These are phyloP conservation scores for Calidris pygmaea DNA, from an alignment of 2,113 vertebrate genomes.

Conservation along the genomic window DNA sequence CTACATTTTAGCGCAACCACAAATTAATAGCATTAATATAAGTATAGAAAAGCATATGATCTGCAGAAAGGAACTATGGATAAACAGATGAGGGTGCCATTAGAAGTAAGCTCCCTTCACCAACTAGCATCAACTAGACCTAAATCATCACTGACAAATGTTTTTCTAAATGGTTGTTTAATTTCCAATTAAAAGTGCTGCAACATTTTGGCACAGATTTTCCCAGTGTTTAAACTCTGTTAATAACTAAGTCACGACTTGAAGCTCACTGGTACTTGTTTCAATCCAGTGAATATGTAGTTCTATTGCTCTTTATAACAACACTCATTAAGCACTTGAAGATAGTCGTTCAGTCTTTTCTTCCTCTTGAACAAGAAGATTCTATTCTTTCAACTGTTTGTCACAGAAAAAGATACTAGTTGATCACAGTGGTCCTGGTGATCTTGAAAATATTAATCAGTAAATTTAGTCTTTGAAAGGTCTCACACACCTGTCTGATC, in stretches of 20 bases:
- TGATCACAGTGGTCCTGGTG: not conserved
- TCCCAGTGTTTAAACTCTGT: not conserved
- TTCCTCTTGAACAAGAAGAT: not conserved
- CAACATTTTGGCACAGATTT: not conserved
- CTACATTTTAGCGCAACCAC: not conserved
- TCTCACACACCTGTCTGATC: not conserved
- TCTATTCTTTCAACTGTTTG: not conserved
- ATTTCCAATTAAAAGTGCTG: not conserved
- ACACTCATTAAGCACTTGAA: not conserved
- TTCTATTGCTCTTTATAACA: not conserved
- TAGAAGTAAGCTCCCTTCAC: not conserved
- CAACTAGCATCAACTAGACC: not conserved
- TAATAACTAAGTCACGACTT: not conserved
- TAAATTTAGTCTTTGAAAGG: not conserved
- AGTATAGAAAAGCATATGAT: not conserved
- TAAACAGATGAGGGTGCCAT: not conserved
- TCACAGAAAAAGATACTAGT: not conserved
- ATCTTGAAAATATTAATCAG: not conserved
- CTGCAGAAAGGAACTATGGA: not conserved
- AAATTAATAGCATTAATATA: not conserved
- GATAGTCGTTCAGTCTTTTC: not conserved
- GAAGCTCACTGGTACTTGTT: not conserved
- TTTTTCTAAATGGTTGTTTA: not conserved
- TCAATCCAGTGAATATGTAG: not conserved
- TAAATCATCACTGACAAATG: not conserved